These are phyloP conservation scores for Ursus arctos DNA, from an alignment of 2,113 vertebrate genomes.

Conservation along the genomic window DNA sequence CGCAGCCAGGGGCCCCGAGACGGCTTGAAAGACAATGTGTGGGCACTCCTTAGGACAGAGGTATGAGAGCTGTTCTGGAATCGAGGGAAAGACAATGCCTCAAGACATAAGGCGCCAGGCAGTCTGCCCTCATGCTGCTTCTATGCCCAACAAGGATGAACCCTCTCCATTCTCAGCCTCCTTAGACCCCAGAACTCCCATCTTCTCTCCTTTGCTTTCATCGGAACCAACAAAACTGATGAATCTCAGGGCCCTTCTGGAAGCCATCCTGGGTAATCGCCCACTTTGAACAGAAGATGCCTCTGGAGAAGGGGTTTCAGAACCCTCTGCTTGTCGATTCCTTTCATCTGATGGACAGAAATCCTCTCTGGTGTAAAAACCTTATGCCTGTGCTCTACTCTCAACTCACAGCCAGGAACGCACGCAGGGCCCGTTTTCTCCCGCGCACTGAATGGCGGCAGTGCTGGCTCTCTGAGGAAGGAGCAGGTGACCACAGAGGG, in stretches of 20 bases:
- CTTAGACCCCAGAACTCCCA: neutral
- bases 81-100: slow-evolving; percentile 52
- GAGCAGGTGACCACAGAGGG: neutral
- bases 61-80: slow-evolving; percentile 94
- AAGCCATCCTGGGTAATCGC: neutral
- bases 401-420: neutral
- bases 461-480: neutral
- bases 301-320: neutral
- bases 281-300: neutral
- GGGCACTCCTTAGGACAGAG: slow-evolving; percentile 95
- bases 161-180: neutral
- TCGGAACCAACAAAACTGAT: neutral
- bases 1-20: slow-evolving; percentile 96
- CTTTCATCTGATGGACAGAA: neutral
- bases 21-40: slow-evolving; percentile 95
- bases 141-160: neutral
- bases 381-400: neutral
- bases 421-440: neutral
- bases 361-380: neutral
- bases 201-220: neutral
- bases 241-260: neutral
- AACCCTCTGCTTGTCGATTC: neutral
- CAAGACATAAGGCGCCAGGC: neutral
- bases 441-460: neutral
- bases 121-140: neutral